Conservation (phyloP, 1,140 invertebrate species). For the Macrocentrus cingulum region DNA sequence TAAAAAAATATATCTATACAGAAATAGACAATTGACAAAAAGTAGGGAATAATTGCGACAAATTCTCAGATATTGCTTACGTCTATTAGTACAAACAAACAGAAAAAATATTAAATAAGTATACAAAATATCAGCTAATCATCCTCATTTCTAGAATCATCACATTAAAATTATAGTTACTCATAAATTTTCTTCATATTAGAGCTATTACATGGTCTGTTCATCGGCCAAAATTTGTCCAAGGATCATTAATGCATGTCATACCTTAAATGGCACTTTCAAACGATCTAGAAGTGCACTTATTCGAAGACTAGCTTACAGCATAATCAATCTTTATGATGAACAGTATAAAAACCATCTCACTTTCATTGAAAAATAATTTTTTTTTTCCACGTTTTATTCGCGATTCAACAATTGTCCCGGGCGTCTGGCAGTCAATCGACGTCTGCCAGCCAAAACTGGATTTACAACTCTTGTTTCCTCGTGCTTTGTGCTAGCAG, state of each 20-base stretch:
- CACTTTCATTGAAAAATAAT: neutral
- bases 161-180: too few species aligned
- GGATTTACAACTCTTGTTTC: slow-evolving; percentile 63
- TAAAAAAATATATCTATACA: neutral
- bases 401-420: slow-evolving; percentile 48
- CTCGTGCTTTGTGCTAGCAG: slow-evolving; percentile 53
- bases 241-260: slow-evolving; percentile 32
- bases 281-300: slow-evolving; percentile 32
- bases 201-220: neutral
- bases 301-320: slow-evolving; percentile 42
- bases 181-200: slow-evolving; percentile 20
- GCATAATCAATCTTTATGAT: slow-evolving; percentile 1
- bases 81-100: neutral
- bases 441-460: slow-evolving; percentile 63
- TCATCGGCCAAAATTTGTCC: neutral
- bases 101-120: too few species aligned
- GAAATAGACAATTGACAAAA: neutral
- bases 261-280: slow-evolving; percentile 37
- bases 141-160: too few species aligned
- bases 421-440: slow-evolving; percentile 61
- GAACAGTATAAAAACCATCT: neutral
- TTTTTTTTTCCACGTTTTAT: slow-evolving; percentile 11
- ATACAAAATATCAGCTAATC: too few species aligned
- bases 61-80: neutral
- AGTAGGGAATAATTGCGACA: too few species aligned